Base-by-base conservation (phyloP, 2,113 vertebrate species). In the Dromiciops gliroides region DNA sequence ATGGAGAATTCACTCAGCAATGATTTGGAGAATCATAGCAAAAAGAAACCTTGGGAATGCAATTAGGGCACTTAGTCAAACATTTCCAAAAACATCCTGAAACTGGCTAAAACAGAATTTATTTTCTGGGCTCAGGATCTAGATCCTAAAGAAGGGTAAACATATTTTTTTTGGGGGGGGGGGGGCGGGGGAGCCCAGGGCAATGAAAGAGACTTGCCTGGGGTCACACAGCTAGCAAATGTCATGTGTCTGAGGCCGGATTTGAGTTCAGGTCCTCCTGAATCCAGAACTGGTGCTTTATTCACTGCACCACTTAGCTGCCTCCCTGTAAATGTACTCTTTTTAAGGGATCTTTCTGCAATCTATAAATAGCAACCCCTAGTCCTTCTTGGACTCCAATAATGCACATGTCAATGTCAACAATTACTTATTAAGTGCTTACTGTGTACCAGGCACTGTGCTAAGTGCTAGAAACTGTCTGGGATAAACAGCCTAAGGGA, bases 11-110 rank as follows among this genome's bases (percentile, higher is more conserved):
- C 50, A 16, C 28, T 24, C 37, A 0, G 11, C 0, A 1, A 24
- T 90, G 51, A 92, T 19, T 3, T 0, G 0, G 88, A 83, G 92
- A n/a, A 3, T 0, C 23, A 6, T 3, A 50, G 5, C 0, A 31
- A 2, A 94, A 67, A 93, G 53, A 6, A 37, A 48, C 49, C 56
- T 25, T 9, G 3, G 0, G 16, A 23, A 49, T 93, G 6, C 19
- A 0, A 1, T 8, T 89, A 0, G 56, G 25, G 94, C 44, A 3
- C 48, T 89, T 44, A 19, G 3, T 50, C 31, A 16, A 89, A 0
- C 37, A 0, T 47, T 19, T 26, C 48, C 91, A 24, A 23, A 91
- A 91, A 83, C n/a, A 1, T 3, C 51, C 37, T 47, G 88, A 44
- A 10, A 10, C 31, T 67, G 60, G 14, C 37, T 37, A n/a, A 75